A percentile compares a stretch with the other conserved stretches of the same genome.
Conservation (phyloP, 2,888 invertebrate species). For the Lycocerus yunnanus region DNA sequence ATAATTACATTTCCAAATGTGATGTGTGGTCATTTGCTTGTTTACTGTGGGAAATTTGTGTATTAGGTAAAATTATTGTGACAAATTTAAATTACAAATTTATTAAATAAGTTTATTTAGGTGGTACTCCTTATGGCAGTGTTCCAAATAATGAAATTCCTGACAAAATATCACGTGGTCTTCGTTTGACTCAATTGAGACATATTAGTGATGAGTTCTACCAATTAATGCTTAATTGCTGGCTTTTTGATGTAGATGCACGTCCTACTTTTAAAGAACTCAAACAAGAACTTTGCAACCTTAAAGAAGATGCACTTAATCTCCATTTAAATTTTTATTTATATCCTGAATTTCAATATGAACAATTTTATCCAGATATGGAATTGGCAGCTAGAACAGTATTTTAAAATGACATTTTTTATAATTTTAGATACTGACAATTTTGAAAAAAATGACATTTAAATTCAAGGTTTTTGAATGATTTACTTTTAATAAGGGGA, state of each 20-base stretch:
- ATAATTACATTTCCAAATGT: conserved; percentile 70
- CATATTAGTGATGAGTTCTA: conserved; percentile 80
- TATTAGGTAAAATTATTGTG: conserved; percentile 62
- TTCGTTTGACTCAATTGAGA: conserved; percentile 73
- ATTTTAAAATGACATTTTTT: conserved; percentile 35
- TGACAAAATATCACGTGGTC: conserved; percentile 70
- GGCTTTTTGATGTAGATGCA: conserved; percentile 82
- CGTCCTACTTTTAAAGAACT: conserved; percentile 73
- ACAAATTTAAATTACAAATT: not conserved
- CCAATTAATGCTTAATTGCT: conserved; percentile 81
- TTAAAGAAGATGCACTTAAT: conserved; percentile 40
- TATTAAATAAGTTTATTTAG: conserved; percentile 43
- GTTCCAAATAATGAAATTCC: conserved; percentile 69
- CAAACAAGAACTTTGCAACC: conserved; percentile 37
- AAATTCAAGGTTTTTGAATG: not conserved
- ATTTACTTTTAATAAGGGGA: not conserved
- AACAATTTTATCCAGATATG: conserved; percentile 51
- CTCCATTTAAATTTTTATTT: conserved; percentile 47
- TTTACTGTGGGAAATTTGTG: conserved; percentile 80
- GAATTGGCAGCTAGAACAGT: conserved; percentile 48
- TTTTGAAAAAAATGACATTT: not conserved
- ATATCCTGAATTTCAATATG: conserved; percentile 50
- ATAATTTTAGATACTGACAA: not conserved
- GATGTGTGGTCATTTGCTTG: conserved; percentile 86
- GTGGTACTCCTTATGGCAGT: conserved; percentile 77